Percentiles rank a stretch among this genome's conserved stretches.
Evolutionary conservation across 2,113 vertebrate genomes (phyloP).

Genomic region (Tupaia tana): DNA sequence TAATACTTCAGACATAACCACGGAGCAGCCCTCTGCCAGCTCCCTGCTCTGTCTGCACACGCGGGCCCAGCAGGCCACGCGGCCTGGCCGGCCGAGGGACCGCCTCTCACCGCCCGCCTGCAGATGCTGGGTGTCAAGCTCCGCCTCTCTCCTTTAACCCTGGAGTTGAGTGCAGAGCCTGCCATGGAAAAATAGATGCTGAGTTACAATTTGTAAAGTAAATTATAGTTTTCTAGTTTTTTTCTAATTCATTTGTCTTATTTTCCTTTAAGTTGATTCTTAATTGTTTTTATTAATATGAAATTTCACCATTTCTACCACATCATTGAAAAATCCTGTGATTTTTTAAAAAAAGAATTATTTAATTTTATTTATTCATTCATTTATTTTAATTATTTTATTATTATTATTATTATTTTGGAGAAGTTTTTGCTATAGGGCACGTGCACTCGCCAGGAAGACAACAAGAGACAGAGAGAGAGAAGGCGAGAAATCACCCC

Average conservation of each 20-base stretch:
- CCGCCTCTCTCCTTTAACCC: neutral
- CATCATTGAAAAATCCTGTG: neutral
- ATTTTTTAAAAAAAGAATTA: neutral
- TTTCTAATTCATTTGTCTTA: neutral
- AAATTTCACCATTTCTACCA: neutral
- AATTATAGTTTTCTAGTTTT: neutral
- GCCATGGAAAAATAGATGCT: neutral
- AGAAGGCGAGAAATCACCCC: too few relatives aligned
- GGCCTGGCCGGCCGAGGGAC: too few relatives aligned
- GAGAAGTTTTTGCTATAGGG: too few relatives aligned
- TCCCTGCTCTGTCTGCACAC: too few relatives aligned
- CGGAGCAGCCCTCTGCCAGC: constrained; percentile 13
- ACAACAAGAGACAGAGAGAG: too few relatives aligned
- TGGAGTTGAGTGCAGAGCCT: neutral
- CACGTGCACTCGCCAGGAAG: too few relatives aligned
- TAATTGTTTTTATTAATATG: neutral
- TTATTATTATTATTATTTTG: too few relatives aligned
- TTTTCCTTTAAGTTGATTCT: neutral
- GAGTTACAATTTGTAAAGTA: neutral
- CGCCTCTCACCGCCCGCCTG: too few relatives aligned
- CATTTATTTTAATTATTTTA: too few relatives aligned
- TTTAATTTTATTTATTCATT: too few relatives aligned
- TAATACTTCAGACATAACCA: neutral
- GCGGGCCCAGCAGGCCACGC: too few relatives aligned
- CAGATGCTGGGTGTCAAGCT: too few relatives aligned